Evolutionary conservation across 1,140 invertebrate species (phyloP), one percentile per base, ranked within the genome.

Genomic region (Drosophila orena): DNA sequence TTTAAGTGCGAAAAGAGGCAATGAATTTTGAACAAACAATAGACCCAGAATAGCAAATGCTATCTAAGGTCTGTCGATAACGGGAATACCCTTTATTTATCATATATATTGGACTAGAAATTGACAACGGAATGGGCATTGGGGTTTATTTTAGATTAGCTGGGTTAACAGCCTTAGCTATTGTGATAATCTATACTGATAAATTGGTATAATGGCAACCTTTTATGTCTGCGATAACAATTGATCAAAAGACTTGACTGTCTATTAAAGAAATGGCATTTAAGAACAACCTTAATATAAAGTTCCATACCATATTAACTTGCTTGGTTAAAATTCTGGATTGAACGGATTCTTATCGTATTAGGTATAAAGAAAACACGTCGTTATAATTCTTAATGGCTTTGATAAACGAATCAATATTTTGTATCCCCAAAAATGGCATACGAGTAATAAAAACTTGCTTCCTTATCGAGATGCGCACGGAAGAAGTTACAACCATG

Each of bases 21-120:
- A 72, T 50, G 50, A 55, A 64, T 66, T 35, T 58, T 75, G 30
- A 49, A 40, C 59, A 73, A 62, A 68, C 68, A 81, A 81, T 81
- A 74, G 35, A 54, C 57, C 15, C 57, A 83, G 58, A 78, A 83
- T 70, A 75, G 73, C 47, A 78, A 44, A 15, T 68, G 49, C 53
- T 81, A 79, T 78, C 79, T 62, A 73, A 81, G 73, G 78, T 62
- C 49, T 83, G 76, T 81, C 57, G 53, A 80, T 59, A 61, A 60
- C 47, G 35, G 50, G n/a, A 37, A 68, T 62, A 81, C 79, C 79
- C 74, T 78, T 81, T 56, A 37, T 30, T 52, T 35, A 47, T 3
- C 49, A 15, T 34, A 35, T 34, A 35, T 52, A 20, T 17, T 52
- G 4, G n/a, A 12, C 12, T 20, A 11, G 46, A 47, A 20, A 12